Conservation (phyloP, 2,888 invertebrate genomes). For the Diplazon laetatorius region DNA sequence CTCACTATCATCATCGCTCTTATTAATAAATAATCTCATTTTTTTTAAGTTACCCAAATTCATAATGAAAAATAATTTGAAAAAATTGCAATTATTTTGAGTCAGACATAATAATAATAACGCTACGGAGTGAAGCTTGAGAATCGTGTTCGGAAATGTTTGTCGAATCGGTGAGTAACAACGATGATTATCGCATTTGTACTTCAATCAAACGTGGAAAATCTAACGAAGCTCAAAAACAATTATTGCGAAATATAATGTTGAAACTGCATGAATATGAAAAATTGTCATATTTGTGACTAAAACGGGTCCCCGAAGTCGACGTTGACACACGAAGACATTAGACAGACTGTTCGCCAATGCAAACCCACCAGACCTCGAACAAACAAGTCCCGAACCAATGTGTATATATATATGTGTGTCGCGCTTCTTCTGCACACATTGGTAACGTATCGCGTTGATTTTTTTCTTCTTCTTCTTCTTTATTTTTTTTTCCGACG, state of each 20-base stretch:
- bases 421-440: not conserved
- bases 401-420: not conserved
- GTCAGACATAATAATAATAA: too few species aligned
- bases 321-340: not conserved
- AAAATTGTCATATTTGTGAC: slow-evolving; percentile 49
- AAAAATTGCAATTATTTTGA: too few species aligned
- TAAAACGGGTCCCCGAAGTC: not conserved
- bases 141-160: slow-evolving; percentile 16
- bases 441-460: not conserved
- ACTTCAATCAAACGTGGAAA: slow-evolving; percentile 38
- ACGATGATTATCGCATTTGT: slow-evolving; percentile 44
- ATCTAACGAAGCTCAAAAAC: slow-evolving; percentile 14
- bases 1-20: too few species aligned
- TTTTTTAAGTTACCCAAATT: too few species aligned
- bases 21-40: too few species aligned
- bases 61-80: too few species aligned
- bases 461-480: slow-evolving; percentile 10
- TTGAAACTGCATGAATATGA: too few species aligned
- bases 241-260: not conserved
- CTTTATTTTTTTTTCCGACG: not conserved
- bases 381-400: too few species aligned
- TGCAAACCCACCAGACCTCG: too few species aligned
- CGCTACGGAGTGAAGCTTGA: too few species aligned
- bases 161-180: slow-evolving; percentile 32
- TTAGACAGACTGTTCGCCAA: too few species aligned